Base-by-base conservation (phyloP, 2,113 vertebrate species). In the Cranoglanis bouderius region DNA sequence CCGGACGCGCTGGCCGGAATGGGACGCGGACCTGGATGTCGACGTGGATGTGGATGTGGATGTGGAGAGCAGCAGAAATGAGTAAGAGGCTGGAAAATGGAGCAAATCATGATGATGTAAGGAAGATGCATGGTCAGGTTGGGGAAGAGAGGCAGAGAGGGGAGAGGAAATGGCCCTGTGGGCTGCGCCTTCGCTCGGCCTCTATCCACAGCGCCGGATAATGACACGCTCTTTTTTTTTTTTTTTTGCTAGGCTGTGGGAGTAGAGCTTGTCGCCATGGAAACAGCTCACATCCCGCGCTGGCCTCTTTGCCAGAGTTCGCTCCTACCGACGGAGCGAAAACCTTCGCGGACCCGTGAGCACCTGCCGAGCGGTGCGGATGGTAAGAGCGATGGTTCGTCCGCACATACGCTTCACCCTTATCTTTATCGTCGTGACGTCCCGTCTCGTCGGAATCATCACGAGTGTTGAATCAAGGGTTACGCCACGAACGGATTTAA, bases 261-360 rank as follows among this genome's bases (percentile, higher is more conserved):
- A 96, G 93, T 92, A 57, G 91, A 94, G 93, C 92, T 72, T 92
- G 96, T 96, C 93, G 93, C 95, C 95, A 96, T 96, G 88, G 95
- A 94, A 96, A 96, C 95, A 94, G 94, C 95, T 95, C 94, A 93
- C 93, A 94, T 95, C 95, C 95, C 95, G 94, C 91, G 89, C 91
- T 92, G 92, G 87, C 90, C 89, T 94, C 93, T 88, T 83, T 75
- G 81, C 89, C 84, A 84, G 89, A 90, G 88, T 88, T 53, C n/a
- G n/a, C n/a, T n/a, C n/a, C 85, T 80, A 80, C 84, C 82, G 77
- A 74, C 84, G 86, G 65, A 94, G 93, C 90, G 90, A 89, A 93
- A 78, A 53, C 77, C 91, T 90, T 90, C 93, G 90, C 77, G n/a
- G 86, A 43, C 61, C 91, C 88, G 67, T 91, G 86, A 89, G 88